Evolutionary conservation across 2,113 vertebrate species (phyloP).

Genomic region (Myxocyprinus asiaticus): DNA sequence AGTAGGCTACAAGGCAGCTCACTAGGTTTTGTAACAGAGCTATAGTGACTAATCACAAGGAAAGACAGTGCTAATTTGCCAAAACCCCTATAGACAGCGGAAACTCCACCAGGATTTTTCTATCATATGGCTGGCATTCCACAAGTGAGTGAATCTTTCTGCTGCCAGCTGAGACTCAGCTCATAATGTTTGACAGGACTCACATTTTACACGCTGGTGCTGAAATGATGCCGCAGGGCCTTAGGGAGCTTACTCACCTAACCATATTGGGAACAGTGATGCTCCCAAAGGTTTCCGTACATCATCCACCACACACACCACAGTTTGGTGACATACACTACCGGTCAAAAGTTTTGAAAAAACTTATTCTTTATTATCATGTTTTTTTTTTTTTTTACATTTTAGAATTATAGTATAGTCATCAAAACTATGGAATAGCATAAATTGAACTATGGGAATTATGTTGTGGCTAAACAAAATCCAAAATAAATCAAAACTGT

Average conservation of each 20-base stretch:
- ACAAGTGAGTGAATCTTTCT: constrained; percentile 18
- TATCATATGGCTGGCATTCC: neutral
- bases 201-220: constrained; percentile 12
- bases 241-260: neutral
- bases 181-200: constrained; percentile 28
- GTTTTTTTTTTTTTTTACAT: too few relatives aligned
- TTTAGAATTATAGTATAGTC: too few relatives aligned
- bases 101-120: constrained; percentile 34
- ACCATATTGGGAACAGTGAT: constrained; percentile 8
- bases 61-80: constrained; percentile 25
- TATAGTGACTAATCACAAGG: constrained; percentile 23
- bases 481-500: too few relatives aligned
- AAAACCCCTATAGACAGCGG: constrained; percentile 12
- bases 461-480: too few relatives aligned
- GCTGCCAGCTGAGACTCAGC: neutral
- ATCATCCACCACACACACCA: neutral
- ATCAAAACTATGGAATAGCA: too few relatives aligned
- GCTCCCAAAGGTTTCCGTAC: constrained; percentile 17
- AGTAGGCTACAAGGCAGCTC: too few relatives aligned
- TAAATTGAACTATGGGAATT: too few relatives aligned
- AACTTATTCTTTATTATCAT: too few relatives aligned
- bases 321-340: neutral
- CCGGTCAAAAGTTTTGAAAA: too few relatives aligned
- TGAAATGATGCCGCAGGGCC: constrained; percentile 5
- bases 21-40: too few relatives aligned